A percentile compares a stretch with the other conserved stretches of the same genome.
Conservation (phyloP, 2,797 vertebrate species). For the Sparidentex hasta region DNA sequence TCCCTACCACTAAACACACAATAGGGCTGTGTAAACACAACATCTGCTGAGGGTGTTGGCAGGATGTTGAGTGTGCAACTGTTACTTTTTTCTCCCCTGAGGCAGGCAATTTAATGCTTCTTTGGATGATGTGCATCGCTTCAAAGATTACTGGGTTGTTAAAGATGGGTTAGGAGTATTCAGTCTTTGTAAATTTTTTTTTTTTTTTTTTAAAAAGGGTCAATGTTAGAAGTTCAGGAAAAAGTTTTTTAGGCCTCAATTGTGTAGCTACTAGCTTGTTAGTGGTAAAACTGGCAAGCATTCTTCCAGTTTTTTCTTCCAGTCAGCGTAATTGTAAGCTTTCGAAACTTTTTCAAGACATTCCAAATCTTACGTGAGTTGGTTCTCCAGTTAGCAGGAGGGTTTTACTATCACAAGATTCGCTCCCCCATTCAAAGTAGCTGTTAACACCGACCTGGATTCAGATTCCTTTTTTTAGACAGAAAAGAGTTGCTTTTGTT, state of each 20-base stretch:
- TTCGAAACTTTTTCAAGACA: neutral
- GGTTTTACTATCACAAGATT: neutral
- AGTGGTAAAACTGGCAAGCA: neutral
- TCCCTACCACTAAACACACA: too few species aligned
- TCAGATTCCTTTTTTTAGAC: constrained; percentile 11
- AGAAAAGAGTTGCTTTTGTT: neutral
- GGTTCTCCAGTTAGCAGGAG: neutral
- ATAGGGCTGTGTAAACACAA: too few species aligned
- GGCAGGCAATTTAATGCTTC: neutral
- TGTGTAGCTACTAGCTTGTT: neutral
- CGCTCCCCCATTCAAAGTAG: constrained; percentile 13
- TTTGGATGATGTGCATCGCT: neutral
- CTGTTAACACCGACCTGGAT: neutral
- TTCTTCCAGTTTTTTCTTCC: neutral
- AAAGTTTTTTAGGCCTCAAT: too few species aligned
- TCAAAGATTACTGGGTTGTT: neutral
- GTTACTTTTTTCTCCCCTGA: neutral
- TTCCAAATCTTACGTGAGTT: neutral
- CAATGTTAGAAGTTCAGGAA: neutral
- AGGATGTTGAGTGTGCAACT: neutral
- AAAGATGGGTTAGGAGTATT: neutral
- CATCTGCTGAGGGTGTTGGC: too few species aligned
- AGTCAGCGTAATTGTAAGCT: neutral
- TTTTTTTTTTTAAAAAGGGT: neutral
- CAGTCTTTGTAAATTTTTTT: neutral